Conservation (phyloP, 2,888 invertebrate genomes). For the Drosophila buzzatii region DNA sequence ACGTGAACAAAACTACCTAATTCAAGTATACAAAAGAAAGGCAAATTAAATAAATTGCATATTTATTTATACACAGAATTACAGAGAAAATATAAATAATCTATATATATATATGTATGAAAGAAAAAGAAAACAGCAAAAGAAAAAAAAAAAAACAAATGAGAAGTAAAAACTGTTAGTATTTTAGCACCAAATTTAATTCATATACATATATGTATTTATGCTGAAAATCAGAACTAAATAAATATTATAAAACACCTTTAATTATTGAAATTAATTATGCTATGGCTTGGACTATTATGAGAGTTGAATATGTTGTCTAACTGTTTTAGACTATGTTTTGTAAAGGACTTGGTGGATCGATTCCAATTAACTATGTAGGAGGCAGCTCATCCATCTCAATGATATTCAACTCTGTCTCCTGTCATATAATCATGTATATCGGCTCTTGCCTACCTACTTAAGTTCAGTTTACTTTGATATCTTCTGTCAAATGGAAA, state of each 20-base stretch:
- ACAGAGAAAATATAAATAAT: slow-evolving; percentile 46
- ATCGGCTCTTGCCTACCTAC: too few relatives aligned
- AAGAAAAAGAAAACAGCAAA: slow-evolving; percentile 25
- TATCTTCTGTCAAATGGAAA: neutral
- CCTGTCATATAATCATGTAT: too few relatives aligned
- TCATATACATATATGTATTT: slow-evolving; percentile 65
- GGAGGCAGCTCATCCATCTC: too few relatives aligned
- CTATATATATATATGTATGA: slow-evolving; percentile 20
- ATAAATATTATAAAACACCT: slow-evolving; percentile 33
- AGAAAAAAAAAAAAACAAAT: slow-evolving; percentile 30
- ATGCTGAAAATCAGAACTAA: slow-evolving; percentile 57
- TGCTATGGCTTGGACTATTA: neutral
- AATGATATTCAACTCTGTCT: too few relatives aligned
- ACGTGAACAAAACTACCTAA: slow-evolving; percentile 65
- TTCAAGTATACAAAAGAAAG: slow-evolving; percentile 61
- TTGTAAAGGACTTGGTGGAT: neutral
- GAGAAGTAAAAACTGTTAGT: slow-evolving; percentile 79
- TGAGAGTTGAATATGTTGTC: neutral
- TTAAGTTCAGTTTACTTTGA: slow-evolving; percentile 2
- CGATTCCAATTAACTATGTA: too few relatives aligned
- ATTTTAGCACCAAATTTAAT: slow-evolving; percentile 83
- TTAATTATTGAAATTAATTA: neutral
- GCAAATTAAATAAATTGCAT: slow-evolving; percentile 46
- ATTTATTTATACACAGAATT: slow-evolving; percentile 63
- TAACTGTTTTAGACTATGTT: neutral